Evolutionary conservation across 2,113 vertebrate genomes (phyloP).

Genomic region (Chunga burmeisteri): DNA sequence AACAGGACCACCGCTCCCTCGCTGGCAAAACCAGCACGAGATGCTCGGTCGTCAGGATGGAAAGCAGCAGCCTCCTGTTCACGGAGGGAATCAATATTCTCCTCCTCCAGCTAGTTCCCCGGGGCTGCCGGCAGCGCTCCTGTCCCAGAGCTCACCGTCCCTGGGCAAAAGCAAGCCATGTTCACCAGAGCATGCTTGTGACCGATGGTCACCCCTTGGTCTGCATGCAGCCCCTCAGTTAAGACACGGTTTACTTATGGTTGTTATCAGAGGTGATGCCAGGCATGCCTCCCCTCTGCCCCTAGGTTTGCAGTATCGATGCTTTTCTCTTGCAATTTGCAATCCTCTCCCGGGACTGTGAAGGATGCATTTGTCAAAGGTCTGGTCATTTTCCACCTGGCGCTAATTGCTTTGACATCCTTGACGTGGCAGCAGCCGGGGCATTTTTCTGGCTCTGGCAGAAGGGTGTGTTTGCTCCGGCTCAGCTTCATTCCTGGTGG

Average conservation of each 20-base stretch:
- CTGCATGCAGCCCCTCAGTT: background rate
- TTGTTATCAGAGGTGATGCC: background rate
- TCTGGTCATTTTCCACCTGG: background rate
- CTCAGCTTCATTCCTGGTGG: background rate
- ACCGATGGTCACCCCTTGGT: no score
- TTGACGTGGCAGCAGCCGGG: background rate
- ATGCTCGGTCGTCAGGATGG: fast-evolving
- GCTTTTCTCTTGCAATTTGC: background rate
- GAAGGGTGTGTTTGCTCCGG: no score
- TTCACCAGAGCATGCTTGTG: fast-evolving
- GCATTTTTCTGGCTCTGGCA: background rate
- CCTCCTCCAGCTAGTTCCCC: background rate
- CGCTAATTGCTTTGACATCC: background rate
- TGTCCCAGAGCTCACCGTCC: background rate
- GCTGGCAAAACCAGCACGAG: background rate
- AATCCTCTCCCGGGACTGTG: background rate
- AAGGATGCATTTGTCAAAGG: background rate
- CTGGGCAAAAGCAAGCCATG: no score
- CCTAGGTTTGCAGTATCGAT: background rate
- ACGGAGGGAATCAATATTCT: background rate
- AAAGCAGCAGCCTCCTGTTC: background rate
- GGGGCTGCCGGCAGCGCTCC: background rate
- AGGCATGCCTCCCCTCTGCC: background rate
- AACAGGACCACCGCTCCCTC: background rate
- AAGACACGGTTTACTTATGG: fast-evolving